Base-by-base conservation (phyloP, 2,797 vertebrate species). In the Nothura maculosa region DNA sequence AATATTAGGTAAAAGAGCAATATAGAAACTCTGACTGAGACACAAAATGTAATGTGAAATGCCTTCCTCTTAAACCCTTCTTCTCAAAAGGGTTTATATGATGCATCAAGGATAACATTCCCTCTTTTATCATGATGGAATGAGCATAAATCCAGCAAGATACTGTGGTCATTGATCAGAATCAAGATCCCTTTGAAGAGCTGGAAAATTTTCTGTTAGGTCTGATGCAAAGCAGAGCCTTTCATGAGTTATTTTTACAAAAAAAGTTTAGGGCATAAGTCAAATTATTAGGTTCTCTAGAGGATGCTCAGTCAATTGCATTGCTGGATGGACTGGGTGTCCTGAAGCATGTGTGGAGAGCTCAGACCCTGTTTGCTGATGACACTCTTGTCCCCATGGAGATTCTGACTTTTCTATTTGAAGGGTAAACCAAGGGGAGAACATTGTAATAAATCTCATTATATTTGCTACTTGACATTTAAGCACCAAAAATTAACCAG, bases 191-290 rank as follows among this genome's bases (percentile, higher is more conserved):
- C 67, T 89, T 96, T 92, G 85, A 93, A 93, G 81, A 32, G 67
- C 43, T 77, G 62, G 82, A 77, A 93, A 63, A 85, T 80, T 94
- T 92, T 89, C 83, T 68, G 36, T 82, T 68, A 55, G 11, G 11
- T 73, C 89, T 93, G 82, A 95, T 82, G 84, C 77, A 92, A 94
- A 94, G 0, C 89, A 90, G 91, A 88, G 72, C 52, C 86, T 91
- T 87, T 36, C 28, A 15, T 50, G 54, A 91, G 50, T 93, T 84
- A 62, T 76, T 93, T 92, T 79, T 60, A 54, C 61, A 69, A 68
- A 72, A 80, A 84, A 67, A 81, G 47, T 27, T 34, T 20, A 36
- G 73, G 69, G 79, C 81, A 87, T 15, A 36, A 94, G 63, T 76
- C 81, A 91, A 76, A 90, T 72, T 48, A 75, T 22, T 70, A 32